A percentile compares a stretch with the other conserved stretches of the same genome.
Evolutionary conservation across 2,113 vertebrate genomes (phyloP).

Genomic region (Myotis lucifugus): DNA sequence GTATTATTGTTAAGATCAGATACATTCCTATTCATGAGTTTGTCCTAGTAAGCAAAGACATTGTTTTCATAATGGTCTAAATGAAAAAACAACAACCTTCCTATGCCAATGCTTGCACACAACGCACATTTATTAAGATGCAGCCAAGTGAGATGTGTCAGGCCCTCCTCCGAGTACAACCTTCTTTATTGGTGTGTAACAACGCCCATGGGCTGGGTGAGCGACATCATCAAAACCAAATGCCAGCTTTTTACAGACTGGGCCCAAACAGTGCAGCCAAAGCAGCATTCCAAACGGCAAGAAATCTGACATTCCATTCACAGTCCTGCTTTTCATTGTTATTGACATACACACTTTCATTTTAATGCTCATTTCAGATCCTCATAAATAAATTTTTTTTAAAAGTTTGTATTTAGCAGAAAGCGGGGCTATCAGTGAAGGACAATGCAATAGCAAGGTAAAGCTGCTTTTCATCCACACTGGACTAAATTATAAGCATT

Average conservation of each 20-base stretch:
- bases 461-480: slow-evolving; percentile 81
- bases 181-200: slow-evolving; percentile 73
- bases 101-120: slow-evolving; percentile 69
- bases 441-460: slow-evolving; percentile 80
- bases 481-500: slow-evolving; percentile 83
- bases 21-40: background rate
- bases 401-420: slow-evolving; percentile 80
- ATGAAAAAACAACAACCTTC: background rate
- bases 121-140: slow-evolving; percentile 84
- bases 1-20: background rate
- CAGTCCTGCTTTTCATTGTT: slow-evolving; percentile 77
- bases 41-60: background rate
- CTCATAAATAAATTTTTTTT: slow-evolving; percentile 70
- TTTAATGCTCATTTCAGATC: slow-evolving; percentile 76
- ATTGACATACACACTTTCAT: slow-evolving; percentile 78
- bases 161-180: slow-evolving; percentile 44
- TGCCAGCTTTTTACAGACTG: slow-evolving; percentile 41
- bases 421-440: slow-evolving; percentile 77
- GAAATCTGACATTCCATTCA: slow-evolving; percentile 69
- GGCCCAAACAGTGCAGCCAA: background rate
- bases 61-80: background rate
- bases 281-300: slow-evolving; percentile 63
- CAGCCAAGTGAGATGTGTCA: slow-evolving; percentile 78
- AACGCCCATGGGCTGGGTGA: slow-evolving; percentile 24
- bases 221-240: slow-evolving; percentile 68